Percentiles rank a stretch among this genome's conserved stretches.
Evolutionary conservation across 1,140 invertebrate genomes (phyloP).

Genomic region (Nixonia krombeini): DNA sequence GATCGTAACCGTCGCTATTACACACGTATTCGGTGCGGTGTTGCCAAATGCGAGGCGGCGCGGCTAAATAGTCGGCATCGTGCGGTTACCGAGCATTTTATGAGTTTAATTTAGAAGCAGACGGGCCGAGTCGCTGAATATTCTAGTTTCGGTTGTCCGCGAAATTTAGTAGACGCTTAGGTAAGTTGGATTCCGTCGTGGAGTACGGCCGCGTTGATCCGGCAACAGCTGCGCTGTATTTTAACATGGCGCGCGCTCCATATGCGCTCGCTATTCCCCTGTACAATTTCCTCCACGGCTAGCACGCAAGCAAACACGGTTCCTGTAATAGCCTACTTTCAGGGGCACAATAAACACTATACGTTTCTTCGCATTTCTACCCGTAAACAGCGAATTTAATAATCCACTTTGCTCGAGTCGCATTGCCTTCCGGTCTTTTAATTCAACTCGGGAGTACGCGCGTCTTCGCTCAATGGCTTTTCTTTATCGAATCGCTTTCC

Average conservation of each 20-base stretch:
- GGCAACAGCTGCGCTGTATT: slow-evolving; percentile 18
- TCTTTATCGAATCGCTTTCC: too few species aligned
- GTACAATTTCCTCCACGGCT: too few species aligned
- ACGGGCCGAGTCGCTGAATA: slow-evolving; percentile 42
- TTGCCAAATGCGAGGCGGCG: slow-evolving; percentile 36
- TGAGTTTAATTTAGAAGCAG: slow-evolving; percentile 65
- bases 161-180: slow-evolving; percentile 49
- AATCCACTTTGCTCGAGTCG: too few species aligned
- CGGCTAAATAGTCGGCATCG: slow-evolving; percentile 31
- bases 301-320: too few species aligned
- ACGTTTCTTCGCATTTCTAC: too few species aligned
- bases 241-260: background rate
- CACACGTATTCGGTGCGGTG: slow-evolving; percentile 12
- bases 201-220: slow-evolving; percentile 26
- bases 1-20: slow-evolving; percentile 17
- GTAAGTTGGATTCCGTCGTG: slow-evolving; percentile 19
- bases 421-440: too few species aligned
- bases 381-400: too few species aligned
- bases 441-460: too few species aligned
- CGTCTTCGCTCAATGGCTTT: too few species aligned
- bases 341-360: too few species aligned
- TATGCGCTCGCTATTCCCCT: background rate
- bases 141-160: slow-evolving; percentile 50
- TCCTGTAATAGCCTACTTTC: too few species aligned
- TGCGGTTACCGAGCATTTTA: slow-evolving; percentile 56